phyloP scores from a whole-genome alignment of 1,140 invertebrate species.

The Drosophila eugracilis region DNA sequence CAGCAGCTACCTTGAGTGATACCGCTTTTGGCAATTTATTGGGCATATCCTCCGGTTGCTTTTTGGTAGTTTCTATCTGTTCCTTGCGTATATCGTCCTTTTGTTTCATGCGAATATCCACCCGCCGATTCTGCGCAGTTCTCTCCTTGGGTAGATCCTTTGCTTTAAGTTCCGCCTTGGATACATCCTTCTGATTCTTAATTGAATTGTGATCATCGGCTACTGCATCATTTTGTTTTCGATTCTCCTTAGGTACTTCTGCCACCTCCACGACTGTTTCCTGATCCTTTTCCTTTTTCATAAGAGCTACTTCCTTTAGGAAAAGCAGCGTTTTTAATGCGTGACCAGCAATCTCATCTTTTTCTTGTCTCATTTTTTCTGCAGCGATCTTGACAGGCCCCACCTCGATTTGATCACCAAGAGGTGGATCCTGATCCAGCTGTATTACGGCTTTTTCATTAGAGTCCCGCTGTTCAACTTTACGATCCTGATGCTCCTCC shows the following conservation, averaged over 20 bases:
- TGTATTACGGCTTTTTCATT: background rate
- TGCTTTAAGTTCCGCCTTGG: background rate
- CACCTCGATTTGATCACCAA: conserved; percentile 15
- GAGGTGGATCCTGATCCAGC: background rate
- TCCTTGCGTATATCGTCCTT: background rate
- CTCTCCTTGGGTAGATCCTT: background rate
- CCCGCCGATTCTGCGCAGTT: background rate
- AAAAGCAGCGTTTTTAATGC: background rate
- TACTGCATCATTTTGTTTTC: background rate
- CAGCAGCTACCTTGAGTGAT: conserved; percentile 9
- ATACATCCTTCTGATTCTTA: background rate
- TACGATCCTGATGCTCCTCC: background rate
- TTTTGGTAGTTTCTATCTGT: background rate
- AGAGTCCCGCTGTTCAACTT: background rate
- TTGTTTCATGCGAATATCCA: background rate
- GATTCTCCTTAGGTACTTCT: background rate
- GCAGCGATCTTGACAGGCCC: background rate
- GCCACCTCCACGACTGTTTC: background rate
- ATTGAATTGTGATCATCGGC: background rate
- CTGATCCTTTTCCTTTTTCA: background rate
- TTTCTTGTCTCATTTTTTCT: background rate
- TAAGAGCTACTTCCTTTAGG: background rate
- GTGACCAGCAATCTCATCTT: background rate
- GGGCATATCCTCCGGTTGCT: background rate
- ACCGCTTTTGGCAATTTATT: conserved; percentile 3